A percentile compares a stretch with the other conserved stretches of the same genome.
Evolutionary conservation across 1,140 invertebrate species (phyloP).

Genomic region (Lepidostoma basale): DNA sequence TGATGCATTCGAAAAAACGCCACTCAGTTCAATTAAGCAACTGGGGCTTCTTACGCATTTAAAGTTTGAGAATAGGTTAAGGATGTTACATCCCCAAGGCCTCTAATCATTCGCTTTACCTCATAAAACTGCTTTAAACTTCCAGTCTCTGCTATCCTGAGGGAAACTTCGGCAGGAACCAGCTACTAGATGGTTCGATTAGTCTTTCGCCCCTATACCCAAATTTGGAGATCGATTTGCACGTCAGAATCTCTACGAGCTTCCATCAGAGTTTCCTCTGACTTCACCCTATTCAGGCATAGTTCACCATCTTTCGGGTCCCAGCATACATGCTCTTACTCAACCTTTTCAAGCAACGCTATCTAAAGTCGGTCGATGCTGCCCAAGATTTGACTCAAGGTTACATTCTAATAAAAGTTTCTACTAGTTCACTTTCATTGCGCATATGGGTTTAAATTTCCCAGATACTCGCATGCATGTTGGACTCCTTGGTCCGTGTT

Average conservation of each 20-base stretch:
- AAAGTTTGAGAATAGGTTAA: constrained; percentile 91
- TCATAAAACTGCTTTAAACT: too few relatives aligned
- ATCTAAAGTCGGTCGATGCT: constrained; percentile 54
- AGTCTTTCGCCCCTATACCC: constrained; percentile 93
- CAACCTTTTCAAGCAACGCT: constrained; percentile 57
- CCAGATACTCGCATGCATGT: constrained; percentile 78
- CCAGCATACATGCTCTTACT: constrained; percentile 75
- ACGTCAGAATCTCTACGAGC: constrained; percentile 88
- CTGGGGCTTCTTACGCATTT: constrained; percentile 79
- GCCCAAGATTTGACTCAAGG: too few relatives aligned
- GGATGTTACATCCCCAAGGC: constrained; percentile 76
- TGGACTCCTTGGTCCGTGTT: constrained; percentile 94
- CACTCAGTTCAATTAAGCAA: constrained; percentile 67
- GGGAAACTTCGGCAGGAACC: constrained; percentile 91
- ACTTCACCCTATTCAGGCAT: constrained; percentile 86
- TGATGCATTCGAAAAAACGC: constrained; percentile 65
- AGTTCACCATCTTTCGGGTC: constrained; percentile 93
- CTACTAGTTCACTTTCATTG: constrained; percentile 74
- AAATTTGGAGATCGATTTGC: constrained; percentile 90
- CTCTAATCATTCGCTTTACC: constrained; percentile 90
- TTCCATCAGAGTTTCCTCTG: constrained; percentile 89
- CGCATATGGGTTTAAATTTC: constrained; percentile 42
- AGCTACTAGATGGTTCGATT: constrained; percentile 92
- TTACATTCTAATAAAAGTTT: too few relatives aligned
- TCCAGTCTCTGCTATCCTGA: constrained; percentile 76